These are phyloP conservation scores for Heliconius congener DNA, from an alignment of 1,140 invertebrate species.

Conservation along the genomic window DNA sequence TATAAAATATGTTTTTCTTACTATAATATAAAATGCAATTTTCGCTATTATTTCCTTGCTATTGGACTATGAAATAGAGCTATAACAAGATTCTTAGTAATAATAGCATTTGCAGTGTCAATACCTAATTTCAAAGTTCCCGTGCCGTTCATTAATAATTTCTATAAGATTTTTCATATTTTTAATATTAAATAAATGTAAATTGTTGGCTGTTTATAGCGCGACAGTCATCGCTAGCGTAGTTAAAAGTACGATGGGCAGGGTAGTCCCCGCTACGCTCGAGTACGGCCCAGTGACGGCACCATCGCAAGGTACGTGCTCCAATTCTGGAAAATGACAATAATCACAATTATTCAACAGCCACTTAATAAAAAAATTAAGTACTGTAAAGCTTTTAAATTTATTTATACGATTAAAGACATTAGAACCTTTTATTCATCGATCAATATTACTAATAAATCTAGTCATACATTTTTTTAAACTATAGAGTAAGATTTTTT, in stretches of 20 bases:
- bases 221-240: slow-evolving; percentile 67
- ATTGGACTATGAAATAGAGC: slow-evolving; percentile 7
- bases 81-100: background rate
- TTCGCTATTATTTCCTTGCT: slow-evolving; percentile 19
- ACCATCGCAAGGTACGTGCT: slow-evolving; percentile 82
- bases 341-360: background rate
- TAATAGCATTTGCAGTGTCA: slow-evolving; percentile 16
- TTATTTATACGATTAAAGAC: no score
- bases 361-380: no score
- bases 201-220: slow-evolving; percentile 51
- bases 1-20: slow-evolving; percentile 37
- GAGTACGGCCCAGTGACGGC: slow-evolving; percentile 82
- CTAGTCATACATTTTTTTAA: no score
- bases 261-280: slow-evolving; percentile 69
- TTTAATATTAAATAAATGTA: background rate
- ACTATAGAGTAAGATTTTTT: no score
- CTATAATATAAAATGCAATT: slow-evolving; percentile 14
- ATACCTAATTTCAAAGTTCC: slow-evolving; percentile 18
- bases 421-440: no score
- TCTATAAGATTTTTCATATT: slow-evolving; percentile 13
- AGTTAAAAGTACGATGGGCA: slow-evolving; percentile 66
- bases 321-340: slow-evolving; percentile 73
- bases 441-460: no score
- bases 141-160: slow-evolving; percentile 19
- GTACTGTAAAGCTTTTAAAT: no score